Evolutionary conservation across 2,797 vertebrate species (phyloP).

Genomic region (Onychomys leucogaster): DNA sequence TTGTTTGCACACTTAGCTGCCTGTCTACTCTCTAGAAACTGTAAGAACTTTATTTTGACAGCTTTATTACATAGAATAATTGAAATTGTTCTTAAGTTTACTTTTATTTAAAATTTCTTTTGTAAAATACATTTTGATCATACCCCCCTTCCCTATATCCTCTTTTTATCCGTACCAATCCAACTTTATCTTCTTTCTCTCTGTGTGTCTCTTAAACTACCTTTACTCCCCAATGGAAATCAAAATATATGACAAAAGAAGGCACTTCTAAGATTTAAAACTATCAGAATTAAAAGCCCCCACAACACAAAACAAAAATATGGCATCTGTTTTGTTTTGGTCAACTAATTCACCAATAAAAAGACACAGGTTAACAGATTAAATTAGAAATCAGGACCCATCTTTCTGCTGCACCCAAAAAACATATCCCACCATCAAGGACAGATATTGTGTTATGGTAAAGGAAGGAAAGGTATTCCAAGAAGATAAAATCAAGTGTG

Average conservation of each 20-base stretch:
- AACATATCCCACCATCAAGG: background rate
- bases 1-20: background rate
- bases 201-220: background rate
- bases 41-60: background rate
- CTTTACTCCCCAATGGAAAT: background rate
- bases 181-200: too few relatives aligned
- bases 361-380: background rate
- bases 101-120: background rate
- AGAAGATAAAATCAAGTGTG: background rate
- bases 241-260: background rate
- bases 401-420: background rate
- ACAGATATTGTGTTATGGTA: background rate
- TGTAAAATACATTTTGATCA: background rate
- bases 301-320: too few relatives aligned
- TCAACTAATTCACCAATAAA: background rate
- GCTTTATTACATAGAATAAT: slow-evolving; percentile 14
- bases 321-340: background rate
- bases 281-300: background rate
- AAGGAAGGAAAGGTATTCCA: background rate
- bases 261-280: background rate
- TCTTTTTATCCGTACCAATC: background rate
- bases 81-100: background rate
- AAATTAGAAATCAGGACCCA: background rate
- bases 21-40: background rate
- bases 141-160: too few relatives aligned